A percentile compares a stretch with the other conserved stretches of the same genome.
phyloP scores from a whole-genome alignment of 2,113 vertebrate species.

The Campylomormyrus numenius region DNA sequence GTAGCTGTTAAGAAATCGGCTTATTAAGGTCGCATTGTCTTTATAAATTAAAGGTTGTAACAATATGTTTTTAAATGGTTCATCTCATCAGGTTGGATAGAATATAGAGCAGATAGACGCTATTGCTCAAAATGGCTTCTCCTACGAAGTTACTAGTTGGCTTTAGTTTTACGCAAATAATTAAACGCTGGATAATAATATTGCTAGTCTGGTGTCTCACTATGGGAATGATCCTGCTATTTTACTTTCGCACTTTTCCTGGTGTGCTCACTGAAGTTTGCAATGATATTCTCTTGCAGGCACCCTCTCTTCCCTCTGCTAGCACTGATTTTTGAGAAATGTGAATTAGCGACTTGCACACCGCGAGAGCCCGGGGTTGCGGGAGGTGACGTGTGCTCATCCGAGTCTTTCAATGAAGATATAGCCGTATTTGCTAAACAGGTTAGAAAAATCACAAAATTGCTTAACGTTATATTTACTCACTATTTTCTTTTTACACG shows the following conservation, averaged over 20 bases:
- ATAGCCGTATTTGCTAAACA: slow-evolving; percentile 95
- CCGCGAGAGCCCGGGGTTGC: slow-evolving; percentile 81
- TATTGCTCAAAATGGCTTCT: slow-evolving; percentile 8
- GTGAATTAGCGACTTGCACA: slow-evolving; percentile 92
- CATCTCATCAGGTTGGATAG: background rate
- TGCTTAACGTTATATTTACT: background rate
- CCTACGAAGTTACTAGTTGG: background rate
- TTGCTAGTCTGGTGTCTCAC: background rate
- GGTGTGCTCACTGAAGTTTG: slow-evolving; percentile 37
- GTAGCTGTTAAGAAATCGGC: background rate
- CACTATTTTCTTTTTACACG: slow-evolving; percentile 30
- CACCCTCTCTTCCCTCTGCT: slow-evolving; percentile 93
- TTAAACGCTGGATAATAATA: background rate
- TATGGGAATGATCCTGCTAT: background rate
- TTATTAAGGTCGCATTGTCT: background rate
- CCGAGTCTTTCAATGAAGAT: slow-evolving; percentile 94
- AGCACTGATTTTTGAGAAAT: slow-evolving; percentile 97
- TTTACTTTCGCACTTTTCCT: background rate
- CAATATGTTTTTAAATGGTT: background rate
- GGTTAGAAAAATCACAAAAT: slow-evolving; percentile 64
- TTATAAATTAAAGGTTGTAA: background rate
- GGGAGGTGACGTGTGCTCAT: slow-evolving; percentile 89
- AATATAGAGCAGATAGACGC: background rate
- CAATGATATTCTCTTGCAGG: slow-evolving; percentile 71
- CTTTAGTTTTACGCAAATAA: background rate